Evolutionary conservation across 2,113 vertebrate species (phyloP).

Genomic region (Thalassoma bifasciatum): DNA sequence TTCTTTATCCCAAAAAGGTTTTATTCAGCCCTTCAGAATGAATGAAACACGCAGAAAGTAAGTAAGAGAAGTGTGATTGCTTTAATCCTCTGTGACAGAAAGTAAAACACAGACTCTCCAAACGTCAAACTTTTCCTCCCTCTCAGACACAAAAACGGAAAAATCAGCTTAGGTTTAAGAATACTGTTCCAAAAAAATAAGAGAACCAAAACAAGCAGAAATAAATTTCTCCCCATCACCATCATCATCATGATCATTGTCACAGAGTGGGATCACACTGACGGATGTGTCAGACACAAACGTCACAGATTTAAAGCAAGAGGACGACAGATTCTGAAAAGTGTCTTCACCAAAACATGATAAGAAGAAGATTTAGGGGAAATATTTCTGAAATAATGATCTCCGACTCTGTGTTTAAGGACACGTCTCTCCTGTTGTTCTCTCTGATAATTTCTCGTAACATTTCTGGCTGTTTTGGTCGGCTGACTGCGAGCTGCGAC

Average conservation of each 20-base stretch:
- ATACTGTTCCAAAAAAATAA: too few species aligned
- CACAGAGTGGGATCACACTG: background rate
- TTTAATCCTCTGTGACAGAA: too few species aligned
- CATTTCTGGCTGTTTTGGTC: slow-evolving; percentile 11
- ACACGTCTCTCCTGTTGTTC: background rate
- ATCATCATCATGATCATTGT: too few species aligned
- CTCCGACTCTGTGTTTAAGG: slow-evolving; percentile 2
- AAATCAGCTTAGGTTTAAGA: background rate
- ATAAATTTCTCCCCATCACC: slow-evolving; percentile 14
- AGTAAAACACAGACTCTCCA: too few species aligned
- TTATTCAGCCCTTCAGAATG: too few species aligned
- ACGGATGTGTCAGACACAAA: background rate
- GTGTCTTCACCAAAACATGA: background rate
- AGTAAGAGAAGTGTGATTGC: too few species aligned
- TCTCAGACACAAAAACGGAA: background rate
- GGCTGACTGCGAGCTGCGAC: background rate
- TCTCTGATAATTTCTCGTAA: slow-evolving; percentile 14
- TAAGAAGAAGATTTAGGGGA: too few species aligned
- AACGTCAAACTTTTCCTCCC: too few species aligned
- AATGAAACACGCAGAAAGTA: too few species aligned
- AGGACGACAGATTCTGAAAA: background rate
- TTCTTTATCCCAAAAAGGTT: too few species aligned
- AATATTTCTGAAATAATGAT: slow-evolving; percentile 23
- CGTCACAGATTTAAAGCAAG: slow-evolving; percentile 1
- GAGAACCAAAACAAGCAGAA: too few species aligned